Conservation (phyloP, 2,888 invertebrate genomes). For the Drosophila falleni region DNA sequence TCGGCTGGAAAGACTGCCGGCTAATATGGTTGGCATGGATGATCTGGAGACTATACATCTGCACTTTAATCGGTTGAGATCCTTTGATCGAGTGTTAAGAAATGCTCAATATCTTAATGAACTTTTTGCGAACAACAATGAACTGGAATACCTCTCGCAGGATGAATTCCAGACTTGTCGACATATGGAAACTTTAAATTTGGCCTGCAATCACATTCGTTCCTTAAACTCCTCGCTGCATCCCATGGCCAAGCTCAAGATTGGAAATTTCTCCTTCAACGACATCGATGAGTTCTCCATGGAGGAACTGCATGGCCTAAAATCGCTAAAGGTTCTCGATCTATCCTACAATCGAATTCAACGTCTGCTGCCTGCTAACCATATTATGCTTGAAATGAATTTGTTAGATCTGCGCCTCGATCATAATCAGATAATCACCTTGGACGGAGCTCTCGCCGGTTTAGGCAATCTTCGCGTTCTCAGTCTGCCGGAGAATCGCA, state of each 20-base stretch:
- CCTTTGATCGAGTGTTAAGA: slow-evolving; percentile 90
- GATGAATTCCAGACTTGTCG: slow-evolving; percentile 92
- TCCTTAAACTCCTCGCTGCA: slow-evolving; percentile 91
- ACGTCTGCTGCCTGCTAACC: slow-evolving; percentile 89
- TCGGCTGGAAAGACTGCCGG: slow-evolving; percentile 89
- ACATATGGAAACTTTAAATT: slow-evolving; percentile 89
- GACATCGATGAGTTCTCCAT: slow-evolving; percentile 91
- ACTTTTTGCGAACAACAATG: slow-evolving; percentile 90
- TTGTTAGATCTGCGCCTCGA: slow-evolving; percentile 91
- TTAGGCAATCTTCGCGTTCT: slow-evolving; percentile 90
- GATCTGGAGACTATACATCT: slow-evolving; percentile 90
- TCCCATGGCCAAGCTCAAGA: slow-evolving; percentile 89
- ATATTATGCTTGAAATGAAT: slow-evolving; percentile 91
- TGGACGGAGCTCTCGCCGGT: slow-evolving; percentile 92
- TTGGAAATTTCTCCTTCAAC: slow-evolving; percentile 92
- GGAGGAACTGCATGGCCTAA: slow-evolving; percentile 91
- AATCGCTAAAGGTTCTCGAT: slow-evolving; percentile 90
- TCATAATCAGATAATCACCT: slow-evolving; percentile 89
- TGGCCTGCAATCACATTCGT: slow-evolving; percentile 90
- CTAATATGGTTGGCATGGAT: slow-evolving; percentile 89
- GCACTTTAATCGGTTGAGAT: slow-evolving; percentile 90
- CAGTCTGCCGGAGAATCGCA: slow-evolving; percentile 91
- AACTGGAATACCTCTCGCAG: slow-evolving; percentile 90
- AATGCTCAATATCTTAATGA: slow-evolving; percentile 89
- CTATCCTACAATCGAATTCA: slow-evolving; percentile 91